Evolutionary conservation across 2,888 invertebrate species (phyloP), one percentile per base, ranked within the genome.

Genomic region (Conchocele bisecta): DNA sequence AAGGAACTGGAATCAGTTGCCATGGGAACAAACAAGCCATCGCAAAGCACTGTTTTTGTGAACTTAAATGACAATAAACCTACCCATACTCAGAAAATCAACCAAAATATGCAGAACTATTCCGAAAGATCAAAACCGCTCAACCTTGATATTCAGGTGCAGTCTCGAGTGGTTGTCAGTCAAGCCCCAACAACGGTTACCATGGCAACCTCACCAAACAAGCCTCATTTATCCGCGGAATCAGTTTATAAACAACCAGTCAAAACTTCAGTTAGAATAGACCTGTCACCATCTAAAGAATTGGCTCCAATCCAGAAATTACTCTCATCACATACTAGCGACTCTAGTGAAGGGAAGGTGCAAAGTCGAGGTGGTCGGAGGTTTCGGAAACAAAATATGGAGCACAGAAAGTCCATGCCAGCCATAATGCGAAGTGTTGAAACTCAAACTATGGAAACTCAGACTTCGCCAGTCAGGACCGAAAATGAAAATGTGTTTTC

Each of bases 401-500:
- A 75, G 33, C 83, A 83, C 39, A 46, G 83, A 42, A 83, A 83
- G 60, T 83, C 83, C n/a, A 83, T 82, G 81, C 83, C 83, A 26
- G 79, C 81, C 11, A 42, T 79, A 15, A 79, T 79, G 22, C 61
- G 75, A 39, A 73, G 68, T 41, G 77, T 82, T 9, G 83, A 83
- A 69, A 83, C 83, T 13, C 79, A 81, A 41, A 83, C 81, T 17
- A 53, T 66, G 17, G 82, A 81, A 57, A 72, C 79, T 7, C 78
- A 81, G 28, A 81, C 81, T 17, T 57, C 70, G 3, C 42, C 68
- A 9, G 73, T 64, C 2, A n/a, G n/a, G n/a, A 28, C 60, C 22
- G 70, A 58, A 33, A 66, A 61, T 46, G 64, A 65, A 29, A 75
- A 70, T 46, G 69, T 64, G 13, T 73, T 72, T 41, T 65, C 67